Base-by-base conservation (phyloP, 35 echinoderm and acorn worm genomes). In the Lytechinus pictus region DNA sequence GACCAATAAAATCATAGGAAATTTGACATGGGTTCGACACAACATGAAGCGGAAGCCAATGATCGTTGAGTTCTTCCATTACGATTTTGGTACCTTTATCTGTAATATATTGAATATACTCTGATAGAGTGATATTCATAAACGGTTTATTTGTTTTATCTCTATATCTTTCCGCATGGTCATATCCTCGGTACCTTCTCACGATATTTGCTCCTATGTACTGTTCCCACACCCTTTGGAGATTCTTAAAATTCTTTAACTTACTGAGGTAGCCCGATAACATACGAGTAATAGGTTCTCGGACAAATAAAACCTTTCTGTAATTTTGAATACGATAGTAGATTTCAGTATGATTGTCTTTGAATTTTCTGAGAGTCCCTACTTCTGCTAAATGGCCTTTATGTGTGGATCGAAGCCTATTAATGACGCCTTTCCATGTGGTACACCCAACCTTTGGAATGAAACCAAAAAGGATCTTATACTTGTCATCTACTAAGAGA, bases 181-280 rank as follows among this genome's bases (percentile, higher is more conserved):
- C 24, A 57, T 93, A 93, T 27, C 91, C 91, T 52, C 97, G 86
- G 56, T 97, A 97, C 19, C 16, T 61, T 60, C 61, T 96, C 5
- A 97, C 56, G 56, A 98, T 98, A 4, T 33, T 53, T 57, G 61
- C 10, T 4, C 97, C 97, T 52, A 92, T 97, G 33, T 58, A 94
- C 4, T 27, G 21, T 72, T 98, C 97, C 97, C 97, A 98, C 1
- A 51, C 53, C 19, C 33, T 56, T 54, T 97, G 96, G 21, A 95
- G 21, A 16, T 54, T 16, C 27, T 44, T 24, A 21, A 54, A 14
- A 51, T 95, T 97, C 44, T 93, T 55, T 44, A 98, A 96, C 91
- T 98, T 98, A 71, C 96, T 98, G 87, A 98, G 93, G 61, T 96
- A 98, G 2, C 92, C 93, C 55, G 97, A 98, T 14, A 98, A 88